These are phyloP conservation scores for Agrochola lota DNA, from an alignment of 2,888 invertebrate genomes.

Conservation along the genomic window DNA sequence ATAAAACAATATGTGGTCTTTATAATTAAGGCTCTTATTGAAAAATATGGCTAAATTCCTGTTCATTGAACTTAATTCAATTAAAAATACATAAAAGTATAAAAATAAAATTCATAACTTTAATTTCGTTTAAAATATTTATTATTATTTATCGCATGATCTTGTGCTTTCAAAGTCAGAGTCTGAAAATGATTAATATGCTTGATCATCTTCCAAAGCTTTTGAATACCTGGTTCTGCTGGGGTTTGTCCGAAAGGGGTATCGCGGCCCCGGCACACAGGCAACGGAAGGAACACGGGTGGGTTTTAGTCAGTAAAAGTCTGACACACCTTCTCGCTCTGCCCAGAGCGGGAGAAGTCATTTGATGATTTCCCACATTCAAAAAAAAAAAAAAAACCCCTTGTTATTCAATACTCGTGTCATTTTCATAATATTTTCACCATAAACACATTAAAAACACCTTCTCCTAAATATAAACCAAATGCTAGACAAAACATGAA, in stretches of 20 bases:
- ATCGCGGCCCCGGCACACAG: no score
- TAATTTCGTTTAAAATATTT: background rate
- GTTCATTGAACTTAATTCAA: slow-evolving; percentile 31
- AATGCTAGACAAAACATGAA: background rate
- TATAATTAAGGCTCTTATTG: slow-evolving; percentile 26
- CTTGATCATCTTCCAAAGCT: background rate
- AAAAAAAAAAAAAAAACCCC: no score
- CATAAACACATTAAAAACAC: background rate
- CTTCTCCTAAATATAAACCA: background rate
- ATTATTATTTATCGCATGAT: background rate
- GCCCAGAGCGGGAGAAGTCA: no score
- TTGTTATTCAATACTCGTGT: background rate
- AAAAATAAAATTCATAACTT: background rate
- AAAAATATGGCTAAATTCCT: slow-evolving; percentile 15
- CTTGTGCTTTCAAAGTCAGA: background rate
- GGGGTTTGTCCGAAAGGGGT: no score
- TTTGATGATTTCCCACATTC: no score
- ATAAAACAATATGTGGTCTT: slow-evolving; percentile 57
- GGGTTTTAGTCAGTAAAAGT: no score
- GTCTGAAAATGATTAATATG: background rate
- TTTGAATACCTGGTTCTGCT: no score
- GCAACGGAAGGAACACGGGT: no score
- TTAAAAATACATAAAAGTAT: slow-evolving; percentile 10
- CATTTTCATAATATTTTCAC: background rate
- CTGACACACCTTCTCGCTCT: no score